Base-by-base conservation (phyloP, 2,888 invertebrate genomes). In the Drosophila anceps region DNA sequence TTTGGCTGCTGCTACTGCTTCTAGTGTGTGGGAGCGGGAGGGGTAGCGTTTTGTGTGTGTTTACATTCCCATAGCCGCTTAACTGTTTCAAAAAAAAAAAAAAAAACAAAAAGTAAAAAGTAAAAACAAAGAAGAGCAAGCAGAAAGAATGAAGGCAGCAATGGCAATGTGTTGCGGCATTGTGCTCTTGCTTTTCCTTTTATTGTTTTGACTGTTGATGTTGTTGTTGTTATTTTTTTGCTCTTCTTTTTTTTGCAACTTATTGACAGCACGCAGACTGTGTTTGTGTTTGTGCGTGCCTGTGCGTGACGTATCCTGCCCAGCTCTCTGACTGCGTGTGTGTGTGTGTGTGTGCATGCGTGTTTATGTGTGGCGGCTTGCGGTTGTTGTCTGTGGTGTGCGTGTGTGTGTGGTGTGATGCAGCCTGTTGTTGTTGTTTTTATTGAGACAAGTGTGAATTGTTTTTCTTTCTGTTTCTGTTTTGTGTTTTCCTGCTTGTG, bases 361-460 rank as follows among this genome's bases (percentile, higher is more conserved):
- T 66, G 54, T 74, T 68, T 64, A 50, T 81, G 82, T 81, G 70
- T 64, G 73, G 79, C 81, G 73, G 76, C 81, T 81, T 82, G 84
- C 79, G 86, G 88, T 88, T 84, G 86, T 86, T 84, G 88, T 86
- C 84, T 84, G 81, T 74, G 80, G 82, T 81, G 71, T 67, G 63
- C 48, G 64, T 72, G 60, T 73, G 67, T 37, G 41, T 68, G 55
- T 46, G 61, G 69, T 73, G 71, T 62, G 61, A 57, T 57, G 57
- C 57, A 43, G 43, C 57, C 31, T 76, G 68, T 43, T 76, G 68
- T 71, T 84, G 68, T 79, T 85, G 88, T 82, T 83, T 85, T 81
- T 85, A 90, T 90, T 88, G 90, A 83, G 90, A 83, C 90, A 87
- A 87, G 90, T 87, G 86, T 88, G 90, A 87, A 87, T 90, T 87